Base-by-base conservation (phyloP, 2,797 vertebrate species). In the Diglossa cyanea region DNA sequence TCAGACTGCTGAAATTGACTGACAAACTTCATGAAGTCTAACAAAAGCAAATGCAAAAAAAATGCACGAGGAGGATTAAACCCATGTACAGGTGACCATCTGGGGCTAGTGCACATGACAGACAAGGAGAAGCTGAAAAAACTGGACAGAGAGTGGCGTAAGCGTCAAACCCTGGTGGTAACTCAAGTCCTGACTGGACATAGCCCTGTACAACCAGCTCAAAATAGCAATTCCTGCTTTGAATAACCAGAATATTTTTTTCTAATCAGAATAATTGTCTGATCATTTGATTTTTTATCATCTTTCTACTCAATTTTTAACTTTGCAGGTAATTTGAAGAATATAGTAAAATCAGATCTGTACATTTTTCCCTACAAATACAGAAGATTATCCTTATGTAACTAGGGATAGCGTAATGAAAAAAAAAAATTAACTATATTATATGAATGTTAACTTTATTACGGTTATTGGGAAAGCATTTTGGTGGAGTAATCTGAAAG, bases 71-170 rank as follows among this genome's bases (percentile, higher is more conserved):
- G n/a, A 73, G 6, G 11, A 51, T 63, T 58, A 71, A 85, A 48
- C 9, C 4, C 20, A 31, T 35, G 5, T 54, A 28, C 3, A 31
- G 10, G 9, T 10, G 6, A n/a, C 5, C 11, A 53, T 11, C 14
- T 60, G 61, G 33, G 21, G 3, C 28, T 66, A 9, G 19, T 71
- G 35, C 17, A 33, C 35, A 10, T 9, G 11, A 13, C 17, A 51
- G 20, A 35, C 7, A 58, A 82, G 7, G 9, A 15, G 4, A 82
- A 66, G 3, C 7, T 58, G 53, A 62, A 12, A 62, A 26, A 42
- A 28, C 2, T 12, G 19, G 6, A 3, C 9, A 42, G 30, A 42
- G 11, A 65, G 24, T 7, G 25, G 10, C 71, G 1, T 6, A 2
- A 44, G 5, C 31, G 13, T 18, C 13, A 17, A 50, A 28, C 4